Evolutionary conservation across 2,888 invertebrate genomes (phyloP), one percentile per base, ranked within the genome.

Genomic region (Dolichomitus sp.): DNA sequence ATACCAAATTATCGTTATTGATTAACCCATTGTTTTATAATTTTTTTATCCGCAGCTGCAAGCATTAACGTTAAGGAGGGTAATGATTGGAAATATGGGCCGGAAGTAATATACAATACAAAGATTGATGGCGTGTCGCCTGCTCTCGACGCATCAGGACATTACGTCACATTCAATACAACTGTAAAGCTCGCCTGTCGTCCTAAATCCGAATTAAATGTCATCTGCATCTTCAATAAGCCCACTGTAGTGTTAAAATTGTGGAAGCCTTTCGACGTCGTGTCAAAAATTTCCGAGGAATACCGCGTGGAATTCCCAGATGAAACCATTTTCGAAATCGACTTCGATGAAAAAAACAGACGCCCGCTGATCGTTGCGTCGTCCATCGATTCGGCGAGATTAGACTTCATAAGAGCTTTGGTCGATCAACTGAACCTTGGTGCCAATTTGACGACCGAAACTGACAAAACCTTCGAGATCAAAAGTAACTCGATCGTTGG

Each of bases 81-180:
- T 23, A 57, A 30, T 12, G 63, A 30, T 37, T 79, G 81, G 79
- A 75, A 73, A 80, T 69, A 80, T 30, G 84, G 82, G 37, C 75
- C 77, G n/a, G 78, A 78, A 48, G 70, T 76, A 17, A 73, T 77
- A 2, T 82, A 84, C 75, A 69, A 82, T 33, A 75, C 73, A 19
- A 75, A 33, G 4, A 63, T 69, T 17, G 54, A 72, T 14, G 54
- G 59, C 6, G 4, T 19, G 2, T 17, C 50, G n/a, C 50, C 14
- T 5, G 14, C 50, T 5, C 7, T 7, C 5, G 50, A 50, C 5
- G 14, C 4, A 2, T 17, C 7, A 19, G 6, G 14, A n/a, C 50
- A 19, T 6, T 4, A 4, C n/a, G 50, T n/a, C 5, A 19, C 50
- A 19, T n/a, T 19, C 6, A 50, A 50, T 6, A n/a, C 50, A 9